phyloP scores from a whole-genome alignment of 1,140 invertebrate genomes.

The Wiebesia pumilae region DNA sequence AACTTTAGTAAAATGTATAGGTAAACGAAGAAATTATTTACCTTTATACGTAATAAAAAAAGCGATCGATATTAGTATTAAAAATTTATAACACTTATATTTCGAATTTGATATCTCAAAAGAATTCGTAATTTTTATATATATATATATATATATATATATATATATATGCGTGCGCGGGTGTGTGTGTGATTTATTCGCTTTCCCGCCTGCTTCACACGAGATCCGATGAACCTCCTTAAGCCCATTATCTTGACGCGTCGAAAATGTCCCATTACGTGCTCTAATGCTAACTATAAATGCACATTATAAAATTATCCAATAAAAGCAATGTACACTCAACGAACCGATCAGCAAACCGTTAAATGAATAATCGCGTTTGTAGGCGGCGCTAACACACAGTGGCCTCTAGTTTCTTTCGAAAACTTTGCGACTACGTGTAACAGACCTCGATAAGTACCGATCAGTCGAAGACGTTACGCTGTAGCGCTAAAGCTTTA shows the following conservation, averaged over 20 bases:
- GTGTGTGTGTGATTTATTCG: not conserved
- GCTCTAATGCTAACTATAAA: not conserved
- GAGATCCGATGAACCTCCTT: not conserved
- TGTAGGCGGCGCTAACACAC: not conserved
- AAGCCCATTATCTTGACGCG: not conserved
- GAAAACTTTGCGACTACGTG: not conserved
- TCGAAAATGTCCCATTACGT: not conserved
- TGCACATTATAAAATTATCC: not conserved
- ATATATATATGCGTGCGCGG: too few species aligned
- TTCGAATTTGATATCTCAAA: too few species aligned
- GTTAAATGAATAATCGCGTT: constrained; percentile 25
- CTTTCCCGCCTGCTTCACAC: not conserved
- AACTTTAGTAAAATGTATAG: too few species aligned
- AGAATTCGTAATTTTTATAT: too few species aligned
- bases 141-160: too few species aligned
- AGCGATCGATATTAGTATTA: too few species aligned
- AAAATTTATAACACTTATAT: too few species aligned
- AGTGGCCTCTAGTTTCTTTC: not conserved
- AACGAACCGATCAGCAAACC: not conserved
- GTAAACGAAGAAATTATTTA: too few species aligned
- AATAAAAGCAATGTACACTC: not conserved
- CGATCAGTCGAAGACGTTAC: too few species aligned
- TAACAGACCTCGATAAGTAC: too few species aligned
- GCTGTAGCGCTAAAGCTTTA: too few species aligned
- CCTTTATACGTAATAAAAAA: too few species aligned